Base-by-base conservation (phyloP, 2,888 invertebrate species). In the Lasioglossum malachurum region DNA sequence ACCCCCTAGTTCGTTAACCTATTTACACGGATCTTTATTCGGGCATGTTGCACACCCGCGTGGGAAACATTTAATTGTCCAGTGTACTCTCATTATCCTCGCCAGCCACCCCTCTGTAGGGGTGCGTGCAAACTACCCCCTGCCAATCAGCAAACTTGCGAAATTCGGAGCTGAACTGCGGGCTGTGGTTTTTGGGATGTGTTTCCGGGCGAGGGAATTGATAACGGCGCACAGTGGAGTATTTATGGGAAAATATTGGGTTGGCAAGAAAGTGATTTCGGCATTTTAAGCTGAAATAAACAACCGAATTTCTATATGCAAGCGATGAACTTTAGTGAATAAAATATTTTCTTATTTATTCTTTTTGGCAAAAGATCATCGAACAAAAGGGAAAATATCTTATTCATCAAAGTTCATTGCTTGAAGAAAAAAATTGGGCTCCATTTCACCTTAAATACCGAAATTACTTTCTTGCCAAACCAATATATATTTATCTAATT, bases 1-100 rank as follows among this genome's bases (percentile, higher is more conserved):
- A 41, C 67, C 14, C 7, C 75, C 41, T 23, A 57, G 53, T 77
- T 72, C 71, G 44, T 64, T 83, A 64, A 72, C 77, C 38, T 49
- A 77, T 77, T 69, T 77, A 69, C 38, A 44, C 41, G 60, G 44
- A 60, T 38, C 35, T 69, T 69, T 69, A 38, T 69, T 38, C 38
- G 69, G 38, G 12, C 19, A 23, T 69, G 38, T n/a, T 23, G 38
- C 38, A 19, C 23, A 4, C 67, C 23, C 23, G 38, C 38, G 4
- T 67, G 38, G 12, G 12, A 23, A 38, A 38, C 10, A 38, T 69
- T 67, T 67, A 16, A 67, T 67, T 67, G 16, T 60, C 60, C 14
- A 60, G 60, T 4, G 27, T 60, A 27, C 27, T 12, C 60, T 60
- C 27, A 27, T 27, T 60, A 60, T 27, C 27, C 60, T n/a, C 60